These are phyloP conservation scores for Galaxias olidus DNA, from an alignment of 2,797 vertebrate species.

Conservation along the genomic window DNA sequence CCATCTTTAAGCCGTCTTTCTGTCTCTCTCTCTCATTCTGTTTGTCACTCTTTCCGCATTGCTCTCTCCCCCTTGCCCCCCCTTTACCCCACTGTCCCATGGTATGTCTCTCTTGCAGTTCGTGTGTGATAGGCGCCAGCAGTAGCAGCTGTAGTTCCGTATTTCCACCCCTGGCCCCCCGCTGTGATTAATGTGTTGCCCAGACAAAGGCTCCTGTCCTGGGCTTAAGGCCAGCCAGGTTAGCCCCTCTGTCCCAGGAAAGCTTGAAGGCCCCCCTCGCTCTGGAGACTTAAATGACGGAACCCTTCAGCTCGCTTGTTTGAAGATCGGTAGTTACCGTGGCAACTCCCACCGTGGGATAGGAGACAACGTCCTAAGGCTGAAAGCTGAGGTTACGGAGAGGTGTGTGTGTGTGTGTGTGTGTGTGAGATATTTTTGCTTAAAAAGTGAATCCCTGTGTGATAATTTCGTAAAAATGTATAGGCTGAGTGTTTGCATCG, in stretches of 20 bases:
- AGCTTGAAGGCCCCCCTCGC: conserved; percentile 50
- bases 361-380: conserved; percentile 2
- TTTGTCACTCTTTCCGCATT: neutral
- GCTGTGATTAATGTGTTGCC: conserved; percentile 60
- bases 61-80: conserved; percentile 33
- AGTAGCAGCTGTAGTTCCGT: conserved; percentile 19
- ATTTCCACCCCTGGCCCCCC: conserved; percentile 42
- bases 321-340: conserved; percentile 27
- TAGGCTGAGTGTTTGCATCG: no score
- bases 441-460: neutral
- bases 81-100: neutral
- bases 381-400: neutral
- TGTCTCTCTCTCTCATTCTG: conserved; percentile 19
- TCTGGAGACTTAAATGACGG: conserved; percentile 45
- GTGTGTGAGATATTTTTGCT: neutral
- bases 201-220: conserved; percentile 65
- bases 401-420: conserved; percentile 1
- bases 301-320: conserved; percentile 15
- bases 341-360: conserved; percentile 32
- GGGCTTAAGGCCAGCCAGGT: conserved; percentile 68
- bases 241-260: conserved; percentile 53
- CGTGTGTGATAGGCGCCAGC: conserved; percentile 49
- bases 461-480: neutral
- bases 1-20: conserved; percentile 11
- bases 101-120: conserved; percentile 53